Base-by-base conservation (phyloP, 2,888 invertebrate genomes). In the Amphimallon solstitiale region DNA sequence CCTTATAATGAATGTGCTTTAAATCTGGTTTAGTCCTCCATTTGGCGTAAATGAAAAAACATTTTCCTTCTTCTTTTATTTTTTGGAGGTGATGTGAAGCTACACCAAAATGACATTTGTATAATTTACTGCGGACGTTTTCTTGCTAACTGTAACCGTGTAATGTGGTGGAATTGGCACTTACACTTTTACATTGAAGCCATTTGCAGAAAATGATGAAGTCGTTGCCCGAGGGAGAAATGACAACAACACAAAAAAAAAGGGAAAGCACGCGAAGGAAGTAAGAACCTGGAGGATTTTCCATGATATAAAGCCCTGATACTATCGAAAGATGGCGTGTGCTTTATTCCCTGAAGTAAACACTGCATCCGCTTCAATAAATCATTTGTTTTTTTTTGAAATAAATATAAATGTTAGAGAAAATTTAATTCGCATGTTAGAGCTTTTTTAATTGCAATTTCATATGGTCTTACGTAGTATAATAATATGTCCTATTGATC, bases 131-230 rank as follows among this genome's bases (percentile, higher is more conserved):
- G 45, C 19, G 23, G 61, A 51, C 67, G 59, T 65, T 69, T 56
- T 14, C 63, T 62, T 61, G 52, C 61, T 34, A 34, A 49, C 59
- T 9, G 43, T 40, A 63, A 29, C 62, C 65, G 51, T 56, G 59
- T 68, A 68, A 68, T 52, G 67, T 61, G 63, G 51, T 59, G 63
- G 67, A 74, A 75, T 74, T 72, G 76, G 74, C 74, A 74, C 73
- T 78, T 75, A 76, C 74, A 74, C 72, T 76, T 78, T 76, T 75
- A 76, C 73, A 72, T 10, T 17, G 71, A 70, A 66, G 73, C 72
- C 73, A 72, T 77, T 77, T 72, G 72, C 70, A 65, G 69, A 69
- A 74, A 74, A 78, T 75, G 75, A 75, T 77, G 74, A 70, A 71
- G 68, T 72, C 71, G 72, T 74, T 74, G 70, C 67, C 67, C 65